Percentiles rank a stretch among this genome's conserved stretches.
phyloP scores from a whole-genome alignment of 2,888 invertebrate genomes.

The Podabrus alpinus region DNA sequence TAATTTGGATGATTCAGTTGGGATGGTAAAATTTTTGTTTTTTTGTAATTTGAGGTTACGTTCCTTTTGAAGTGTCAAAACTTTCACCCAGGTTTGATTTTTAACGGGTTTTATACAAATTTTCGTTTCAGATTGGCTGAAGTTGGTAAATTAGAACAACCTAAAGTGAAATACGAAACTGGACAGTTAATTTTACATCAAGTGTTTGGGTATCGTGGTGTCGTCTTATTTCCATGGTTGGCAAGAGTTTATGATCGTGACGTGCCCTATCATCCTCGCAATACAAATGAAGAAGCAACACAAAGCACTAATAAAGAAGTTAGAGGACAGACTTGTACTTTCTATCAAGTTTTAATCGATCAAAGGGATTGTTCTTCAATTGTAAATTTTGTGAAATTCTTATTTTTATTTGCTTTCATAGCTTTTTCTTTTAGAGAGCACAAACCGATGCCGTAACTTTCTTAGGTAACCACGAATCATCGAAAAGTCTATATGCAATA shows the following conservation, averaged over 20 bases:
- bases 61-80: slow-evolving; percentile 1
- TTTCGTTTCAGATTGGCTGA: slow-evolving; percentile 76
- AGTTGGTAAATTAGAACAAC: slow-evolving; percentile 88
- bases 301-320: slow-evolving; percentile 77
- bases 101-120: not conserved
- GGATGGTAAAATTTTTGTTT: not conserved
- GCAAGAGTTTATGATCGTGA: slow-evolving; percentile 95
- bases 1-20: not conserved
- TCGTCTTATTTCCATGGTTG: slow-evolving; percentile 95
- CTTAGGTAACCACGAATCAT: slow-evolving; percentile 93
- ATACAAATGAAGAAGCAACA: slow-evolving; percentile 48
- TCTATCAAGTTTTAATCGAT: slow-evolving; percentile 97
- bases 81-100: not conserved
- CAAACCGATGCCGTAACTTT: slow-evolving; percentile 98
- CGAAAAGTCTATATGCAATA: slow-evolving; percentile 92
- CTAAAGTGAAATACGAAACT: slow-evolving; percentile 91
- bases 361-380: slow-evolving; percentile 95
- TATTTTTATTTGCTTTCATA: not conserved
- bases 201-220: slow-evolving; percentile 96
- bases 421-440: slow-evolving; percentile 71
- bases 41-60: slow-evolving; percentile 4
- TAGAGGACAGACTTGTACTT: slow-evolving; percentile 89
- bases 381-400: slow-evolving; percentile 63
- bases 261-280: slow-evolving; percentile 59
- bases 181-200: slow-evolving; percentile 95